phyloP scores from a whole-genome alignment of 2,888 invertebrate species.

The Leucania comma region DNA sequence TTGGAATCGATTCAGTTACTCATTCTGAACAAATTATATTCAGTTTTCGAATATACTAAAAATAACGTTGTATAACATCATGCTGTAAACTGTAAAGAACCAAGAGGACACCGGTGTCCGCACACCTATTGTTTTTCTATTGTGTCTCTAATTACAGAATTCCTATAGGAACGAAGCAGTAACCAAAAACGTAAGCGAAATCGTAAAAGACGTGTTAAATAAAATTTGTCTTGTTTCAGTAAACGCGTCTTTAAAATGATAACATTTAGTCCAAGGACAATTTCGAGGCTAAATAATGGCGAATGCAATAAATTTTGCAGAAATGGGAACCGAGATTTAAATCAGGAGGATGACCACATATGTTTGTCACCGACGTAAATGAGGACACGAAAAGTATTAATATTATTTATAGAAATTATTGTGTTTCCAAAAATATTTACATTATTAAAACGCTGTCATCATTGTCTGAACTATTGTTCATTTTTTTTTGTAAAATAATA shows the following conservation, averaged over 20 bases:
- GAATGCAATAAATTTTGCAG: slow-evolving; percentile 39
- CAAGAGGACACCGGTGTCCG: too few species aligned
- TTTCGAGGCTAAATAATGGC: slow-evolving; percentile 37
- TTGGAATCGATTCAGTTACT: too few species aligned
- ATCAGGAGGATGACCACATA: slow-evolving; percentile 7
- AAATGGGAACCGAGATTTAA: slow-evolving; percentile 7
- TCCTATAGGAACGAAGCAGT: background rate
- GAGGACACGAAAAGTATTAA: slow-evolving; percentile 12
- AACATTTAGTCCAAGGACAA: slow-evolving; percentile 57
- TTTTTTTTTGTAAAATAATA: too few species aligned
- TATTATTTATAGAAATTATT: slow-evolving; percentile 21
- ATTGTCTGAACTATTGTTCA: background rate
- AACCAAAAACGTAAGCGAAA: background rate
- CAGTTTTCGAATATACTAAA: too few species aligned
- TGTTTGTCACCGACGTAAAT: slow-evolving; percentile 21
- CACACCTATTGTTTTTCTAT: too few species aligned
- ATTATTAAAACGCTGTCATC: background rate
- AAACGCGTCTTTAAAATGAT: slow-evolving; percentile 22
- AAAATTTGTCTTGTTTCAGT: slow-evolving; percentile 25
- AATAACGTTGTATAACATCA: too few species aligned
- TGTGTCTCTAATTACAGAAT: too few species aligned
- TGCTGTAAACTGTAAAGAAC: too few species aligned
- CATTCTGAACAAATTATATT: too few species aligned
- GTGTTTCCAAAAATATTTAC: background rate
- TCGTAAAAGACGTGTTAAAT: slow-evolving; percentile 4